Evolutionary conservation across 1,140 invertebrate species (phyloP).

Genomic region (Ptiloglossa arizonensis): DNA sequence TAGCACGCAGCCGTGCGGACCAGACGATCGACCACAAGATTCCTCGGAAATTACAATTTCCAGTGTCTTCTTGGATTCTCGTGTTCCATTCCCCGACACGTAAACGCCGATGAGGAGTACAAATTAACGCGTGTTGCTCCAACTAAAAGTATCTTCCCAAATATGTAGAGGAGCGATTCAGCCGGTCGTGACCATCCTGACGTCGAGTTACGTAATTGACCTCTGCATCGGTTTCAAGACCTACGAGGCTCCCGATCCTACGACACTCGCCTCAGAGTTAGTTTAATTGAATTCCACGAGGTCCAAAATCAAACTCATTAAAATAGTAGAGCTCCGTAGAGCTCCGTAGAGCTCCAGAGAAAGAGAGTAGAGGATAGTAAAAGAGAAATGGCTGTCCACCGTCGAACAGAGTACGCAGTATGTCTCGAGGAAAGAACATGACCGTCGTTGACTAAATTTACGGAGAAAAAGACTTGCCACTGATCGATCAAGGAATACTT

Average conservation of each 20-base stretch:
- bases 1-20: conserved; percentile 14
- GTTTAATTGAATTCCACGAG: conserved; percentile 39
- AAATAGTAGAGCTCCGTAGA: not conserved
- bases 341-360: no score
- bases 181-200: not conserved
- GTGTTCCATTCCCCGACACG: not conserved
- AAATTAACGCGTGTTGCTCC: not conserved
- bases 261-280: conserved; percentile 12
- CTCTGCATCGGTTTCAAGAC: conserved; percentile 39
- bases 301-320: conserved; percentile 40
- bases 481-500: not conserved
- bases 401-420: not conserved
- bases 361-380: no score
- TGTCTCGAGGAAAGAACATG: not conserved
- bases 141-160: not conserved
- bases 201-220: conserved; percentile 49
- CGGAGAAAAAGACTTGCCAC: not conserved
- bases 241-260: conserved; percentile 19
- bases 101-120: not conserved
- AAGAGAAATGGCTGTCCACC: no score
- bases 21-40: not conserved
- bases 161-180: not conserved
- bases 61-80: not conserved
- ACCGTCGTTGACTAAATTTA: not conserved
- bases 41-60: conserved; percentile 37